phyloP scores from a whole-genome alignment of 2,888 invertebrate genomes.

The Gymnocheta viridis region DNA sequence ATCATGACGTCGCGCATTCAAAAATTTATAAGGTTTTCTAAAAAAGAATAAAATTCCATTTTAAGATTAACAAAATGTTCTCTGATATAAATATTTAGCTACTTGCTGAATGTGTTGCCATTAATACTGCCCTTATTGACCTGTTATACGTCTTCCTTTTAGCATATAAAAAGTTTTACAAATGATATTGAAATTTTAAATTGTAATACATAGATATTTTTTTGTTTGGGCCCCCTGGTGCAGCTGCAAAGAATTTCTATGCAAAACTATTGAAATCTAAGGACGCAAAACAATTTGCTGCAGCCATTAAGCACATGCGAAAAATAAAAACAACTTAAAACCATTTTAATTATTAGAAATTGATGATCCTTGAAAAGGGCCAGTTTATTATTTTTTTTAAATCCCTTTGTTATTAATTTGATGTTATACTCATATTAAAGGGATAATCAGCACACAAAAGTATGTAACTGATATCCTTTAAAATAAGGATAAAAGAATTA shows the following conservation, averaged over 20 bases:
- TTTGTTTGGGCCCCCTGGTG: too few relatives aligned
- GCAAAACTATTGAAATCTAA: not conserved
- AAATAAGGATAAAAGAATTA: not conserved
- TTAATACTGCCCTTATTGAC: not conserved
- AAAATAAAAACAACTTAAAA: not conserved
- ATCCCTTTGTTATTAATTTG: not conserved
- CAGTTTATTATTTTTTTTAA: not conserved
- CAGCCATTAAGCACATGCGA: not conserved
- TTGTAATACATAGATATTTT: too few relatives aligned
- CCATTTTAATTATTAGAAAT: constrained; percentile 35
- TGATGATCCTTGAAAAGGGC: constrained; percentile 34
- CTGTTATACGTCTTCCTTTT: not conserved
- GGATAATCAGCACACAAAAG: constrained; percentile 1
- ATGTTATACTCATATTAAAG: not conserved
- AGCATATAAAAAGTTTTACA: not conserved
- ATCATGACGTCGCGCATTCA: too few relatives aligned
- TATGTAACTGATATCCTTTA: not conserved
- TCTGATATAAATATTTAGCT: not conserved
- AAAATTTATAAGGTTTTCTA: too few relatives aligned
- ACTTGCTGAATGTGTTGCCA: not conserved
- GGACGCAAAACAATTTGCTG: not conserved
- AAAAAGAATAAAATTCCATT: too few relatives aligned
- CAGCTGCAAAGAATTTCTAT: too few relatives aligned
- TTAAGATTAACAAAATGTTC: not conserved
- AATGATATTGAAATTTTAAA: too few relatives aligned